Evolutionary conservation across 2,113 vertebrate species (phyloP), one percentile per base, ranked within the genome.

Genomic region (Dromiciops gliroides): DNA sequence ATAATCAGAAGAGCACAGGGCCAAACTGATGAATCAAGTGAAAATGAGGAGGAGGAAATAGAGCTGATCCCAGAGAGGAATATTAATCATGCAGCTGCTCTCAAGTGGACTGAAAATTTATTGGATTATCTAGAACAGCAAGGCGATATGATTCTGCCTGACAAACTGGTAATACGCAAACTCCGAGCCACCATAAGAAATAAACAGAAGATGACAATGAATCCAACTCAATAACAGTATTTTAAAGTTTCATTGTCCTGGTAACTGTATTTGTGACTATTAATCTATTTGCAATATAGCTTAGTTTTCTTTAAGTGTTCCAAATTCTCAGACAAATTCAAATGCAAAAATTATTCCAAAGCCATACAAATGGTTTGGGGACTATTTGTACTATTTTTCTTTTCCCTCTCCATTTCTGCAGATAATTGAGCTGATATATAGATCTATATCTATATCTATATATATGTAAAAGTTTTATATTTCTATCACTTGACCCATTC

Each of bases 1-100:
- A 98, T 98, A 93, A 98, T 98, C 92, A 96, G 97, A 95, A 93
- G 98, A 96, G 98, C 98, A 1, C 98, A 98, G 93, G 98, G 98
- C 47, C 98, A 97, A 91, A 96, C 96, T 56, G 96, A 97, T 19
- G 98, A 98, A 92, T 97, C 96, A 75, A 97, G 98, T 96, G 98
- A 97, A 91, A 96, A 97, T 2, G 98, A 98, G 47, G 98, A 98
- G n/a, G 98, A 97, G 19, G 97, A 96, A 48, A 89, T 92, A 93
- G 97, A 97, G 89, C 89, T 98, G 92, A 96, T 98, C 89, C 98
- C 98, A 90, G 97, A 97, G 90, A 97, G 93, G 48, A 97, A 96
- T 67, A 90, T 98, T 90, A 96, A 97, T 92, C 98, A 98, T 83
- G 50, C 95, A 50, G 94, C 96, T 92, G 98, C 98, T 92, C 97